phyloP scores from a whole-genome alignment of 2,797 vertebrate species.

The Florisuga fusca region DNA sequence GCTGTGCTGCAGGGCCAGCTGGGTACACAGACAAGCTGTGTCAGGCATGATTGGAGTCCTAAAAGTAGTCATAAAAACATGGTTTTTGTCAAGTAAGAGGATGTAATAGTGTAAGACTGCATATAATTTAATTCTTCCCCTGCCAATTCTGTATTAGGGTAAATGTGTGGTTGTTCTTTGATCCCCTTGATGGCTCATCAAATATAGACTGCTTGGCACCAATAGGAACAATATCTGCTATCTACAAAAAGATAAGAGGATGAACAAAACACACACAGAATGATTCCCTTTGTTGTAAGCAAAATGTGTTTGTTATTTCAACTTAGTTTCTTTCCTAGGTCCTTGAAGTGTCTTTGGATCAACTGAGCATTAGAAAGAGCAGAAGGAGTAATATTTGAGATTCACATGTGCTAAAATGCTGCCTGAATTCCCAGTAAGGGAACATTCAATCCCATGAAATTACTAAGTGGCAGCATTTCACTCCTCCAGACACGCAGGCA shows the following conservation, averaged over 20 bases:
- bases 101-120: background rate
- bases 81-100: background rate
- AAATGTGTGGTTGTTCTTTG: conserved; percentile 98
- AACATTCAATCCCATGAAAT: background rate
- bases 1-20: background rate
- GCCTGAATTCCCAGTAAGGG: background rate
- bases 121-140: background rate
- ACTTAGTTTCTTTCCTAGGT: background rate
- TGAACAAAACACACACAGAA: background rate
- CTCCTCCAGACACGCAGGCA: accelerated
- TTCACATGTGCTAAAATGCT: background rate
- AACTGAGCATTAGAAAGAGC: background rate
- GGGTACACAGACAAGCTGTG: background rate
- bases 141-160: conserved; percentile 80
- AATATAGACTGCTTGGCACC: conserved; percentile 98
- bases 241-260: conserved; percentile 91
- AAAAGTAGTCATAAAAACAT: background rate
- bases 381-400: background rate
- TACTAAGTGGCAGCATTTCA: background rate
- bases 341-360: background rate
- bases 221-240: conserved; percentile 95
- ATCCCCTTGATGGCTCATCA: conserved; percentile 96
- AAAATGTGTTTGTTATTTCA: background rate
- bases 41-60: accelerated
- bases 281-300: background rate